Evolutionary conservation across 2,797 vertebrate species (phyloP), one percentile per base, ranked within the genome.

Genomic region (Pseudopleuronectes americanus): DNA sequence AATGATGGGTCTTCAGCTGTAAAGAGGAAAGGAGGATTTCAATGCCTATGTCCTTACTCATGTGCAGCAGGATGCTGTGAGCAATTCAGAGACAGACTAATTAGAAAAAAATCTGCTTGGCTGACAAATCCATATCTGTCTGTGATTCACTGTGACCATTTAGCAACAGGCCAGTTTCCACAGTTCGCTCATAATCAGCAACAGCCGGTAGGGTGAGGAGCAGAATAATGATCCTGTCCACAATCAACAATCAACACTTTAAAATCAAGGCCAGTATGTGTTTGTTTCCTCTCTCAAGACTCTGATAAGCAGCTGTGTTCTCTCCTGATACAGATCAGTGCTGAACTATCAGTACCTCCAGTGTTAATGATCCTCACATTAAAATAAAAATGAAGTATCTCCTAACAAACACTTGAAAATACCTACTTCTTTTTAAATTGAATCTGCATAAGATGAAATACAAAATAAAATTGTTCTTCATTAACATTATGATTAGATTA

Each of bases 141-240:
- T 33, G 67, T 17, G n/a, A 60, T 36, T 36, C 24, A 59, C 13
- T 24, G 47, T 9, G 31, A 51, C 17, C 47, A 21, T 8, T 53
- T 14, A 21, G 36, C 51, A 45, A 33, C 52, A 49, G 28, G 51
- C 24, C 58, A 24, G 4, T 24, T 14, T 36, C 63, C 26, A 48
- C 38, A 22, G 53, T 49, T 33, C 21, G 23, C 38, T 38, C 56
- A 47, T 56, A 55, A 38, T 65, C 57, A 66, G 43, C 53, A 52
- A 4, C 24, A 36, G 23, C 19, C 9, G 8, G 23, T 17, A 17
- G 57, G 19, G n/a, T 57, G 31, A 38, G 8, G 31, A 21, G 8
- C 9, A 36, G 21, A 16, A 3, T n/a, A 24, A 57, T 24, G 54
- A 57, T 41, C 33, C 55, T 19, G 16, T 49, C 47, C 45, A 33